Evolutionary conservation across 2,113 vertebrate genomes (phyloP).

Genomic region (Chelonoidis abingdonii): DNA sequence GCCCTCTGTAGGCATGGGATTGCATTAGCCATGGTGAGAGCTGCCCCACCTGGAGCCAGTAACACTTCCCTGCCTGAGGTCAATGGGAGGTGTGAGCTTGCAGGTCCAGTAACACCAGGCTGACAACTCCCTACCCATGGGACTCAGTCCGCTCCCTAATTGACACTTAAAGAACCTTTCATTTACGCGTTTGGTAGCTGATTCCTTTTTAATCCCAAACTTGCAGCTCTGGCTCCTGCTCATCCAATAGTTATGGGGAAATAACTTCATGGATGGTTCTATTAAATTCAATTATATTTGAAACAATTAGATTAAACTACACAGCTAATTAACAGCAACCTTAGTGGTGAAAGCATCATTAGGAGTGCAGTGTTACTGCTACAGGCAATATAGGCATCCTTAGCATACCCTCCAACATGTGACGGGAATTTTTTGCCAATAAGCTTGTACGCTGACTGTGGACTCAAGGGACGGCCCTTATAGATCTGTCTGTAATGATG

Average conservation of each 20-base stretch:
- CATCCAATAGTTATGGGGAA: accelerated
- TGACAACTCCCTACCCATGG: background rate
- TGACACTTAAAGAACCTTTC: background rate
- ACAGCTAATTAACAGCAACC: background rate
- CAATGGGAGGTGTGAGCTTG: background rate
- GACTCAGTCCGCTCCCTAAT: background rate
- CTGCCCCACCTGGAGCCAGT: background rate
- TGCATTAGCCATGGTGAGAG: background rate
- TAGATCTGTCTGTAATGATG: constrained; percentile 59
- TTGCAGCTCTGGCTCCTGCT: accelerated
- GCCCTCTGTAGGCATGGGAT: background rate
- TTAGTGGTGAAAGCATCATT: accelerated
- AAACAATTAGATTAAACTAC: background rate
- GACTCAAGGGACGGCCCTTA: constrained; percentile 40
- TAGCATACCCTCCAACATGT: background rate
- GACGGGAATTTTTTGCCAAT: background rate
- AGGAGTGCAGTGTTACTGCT: accelerated
- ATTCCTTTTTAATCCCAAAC: background rate
- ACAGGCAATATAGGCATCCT: background rate
- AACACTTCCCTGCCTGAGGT: background rate
- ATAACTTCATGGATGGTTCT: accelerated
- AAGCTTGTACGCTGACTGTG: background rate
- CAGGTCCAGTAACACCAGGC: background rate
- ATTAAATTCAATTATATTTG: accelerated
- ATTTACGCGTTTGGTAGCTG: background rate